Evolutionary conservation across 1,140 invertebrate species (phyloP).

Genomic region (Sipha flava): DNA sequence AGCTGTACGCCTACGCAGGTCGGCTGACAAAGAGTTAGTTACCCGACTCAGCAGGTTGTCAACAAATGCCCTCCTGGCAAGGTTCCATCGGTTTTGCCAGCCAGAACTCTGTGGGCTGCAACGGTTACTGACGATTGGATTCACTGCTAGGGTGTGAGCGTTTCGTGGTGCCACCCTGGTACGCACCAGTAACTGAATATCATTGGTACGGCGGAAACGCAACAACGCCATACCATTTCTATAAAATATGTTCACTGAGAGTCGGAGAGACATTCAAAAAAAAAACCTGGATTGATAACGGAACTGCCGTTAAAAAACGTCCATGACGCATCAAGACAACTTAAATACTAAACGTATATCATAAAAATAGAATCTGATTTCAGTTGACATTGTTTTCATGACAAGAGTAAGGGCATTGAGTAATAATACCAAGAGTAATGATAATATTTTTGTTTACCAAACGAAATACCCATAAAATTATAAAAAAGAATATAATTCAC

Average conservation of each 20-base stretch:
- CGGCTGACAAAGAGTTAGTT: slow-evolving; percentile 55
- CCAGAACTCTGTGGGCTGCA: not conserved
- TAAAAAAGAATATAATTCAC: not conserved
- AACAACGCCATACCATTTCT: slow-evolving; percentile 19
- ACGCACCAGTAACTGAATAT: not conserved
- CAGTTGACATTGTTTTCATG: not conserved
- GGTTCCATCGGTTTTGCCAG: slow-evolving; percentile 34
- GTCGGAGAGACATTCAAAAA: slow-evolving; percentile 7
- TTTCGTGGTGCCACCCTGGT: not conserved
- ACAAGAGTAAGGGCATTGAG: not conserved
- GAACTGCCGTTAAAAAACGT: not conserved
- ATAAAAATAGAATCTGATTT: not conserved
- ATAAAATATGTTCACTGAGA: slow-evolving; percentile 2
- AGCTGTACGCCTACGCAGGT: slow-evolving; percentile 54
- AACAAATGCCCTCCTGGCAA: slow-evolving; percentile 55
- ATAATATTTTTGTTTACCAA: not conserved
- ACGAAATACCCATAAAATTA: not conserved
- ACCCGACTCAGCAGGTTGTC: slow-evolving; percentile 61
- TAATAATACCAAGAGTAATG: no score
- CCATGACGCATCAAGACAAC: not conserved
- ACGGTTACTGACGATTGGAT: not conserved
- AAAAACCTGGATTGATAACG: not conserved
- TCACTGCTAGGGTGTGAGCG: not conserved
- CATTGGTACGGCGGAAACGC: not conserved
- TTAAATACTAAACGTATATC: not conserved